phyloP scores from a whole-genome alignment of 1,140 invertebrate genomes.

The Catajapyx aquilonaris region DNA sequence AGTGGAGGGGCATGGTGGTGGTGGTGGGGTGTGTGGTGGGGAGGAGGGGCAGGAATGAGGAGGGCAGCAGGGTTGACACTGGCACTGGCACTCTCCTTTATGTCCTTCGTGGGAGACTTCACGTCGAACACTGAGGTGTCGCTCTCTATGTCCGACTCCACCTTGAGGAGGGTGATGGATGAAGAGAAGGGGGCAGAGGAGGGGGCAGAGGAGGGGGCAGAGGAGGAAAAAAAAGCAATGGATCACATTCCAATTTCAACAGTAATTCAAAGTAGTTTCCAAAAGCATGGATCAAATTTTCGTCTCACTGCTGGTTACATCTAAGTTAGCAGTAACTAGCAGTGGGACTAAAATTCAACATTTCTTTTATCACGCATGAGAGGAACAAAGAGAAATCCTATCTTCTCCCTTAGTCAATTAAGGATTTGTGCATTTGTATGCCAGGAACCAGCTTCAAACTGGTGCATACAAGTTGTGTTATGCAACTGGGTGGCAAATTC shows the following conservation, averaged over 20 bases:
- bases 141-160: slow-evolving; percentile 35
- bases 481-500: too few relatives aligned
- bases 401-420: too few relatives aligned
- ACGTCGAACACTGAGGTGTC: slow-evolving; percentile 35
- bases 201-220: background rate
- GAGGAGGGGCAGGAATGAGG: too few relatives aligned
- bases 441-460: too few relatives aligned
- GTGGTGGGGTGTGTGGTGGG: too few relatives aligned
- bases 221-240: background rate
- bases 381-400: background rate
- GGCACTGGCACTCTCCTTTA: background rate
- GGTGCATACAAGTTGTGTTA: too few relatives aligned
- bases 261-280: background rate
- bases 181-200: background rate
- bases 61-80: background rate
- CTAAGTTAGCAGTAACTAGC: background rate
- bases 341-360: background rate
- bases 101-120: slow-evolving; percentile 27
- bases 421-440: too few relatives aligned
- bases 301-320: background rate
- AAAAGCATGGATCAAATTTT: background rate
- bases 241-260: background rate
- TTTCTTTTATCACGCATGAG: background rate
- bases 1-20: too few relatives aligned
- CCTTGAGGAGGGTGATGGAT: slow-evolving; percentile 17